Conservation (phyloP, 2,113 vertebrate genomes). For the Vidua macroura region DNA sequence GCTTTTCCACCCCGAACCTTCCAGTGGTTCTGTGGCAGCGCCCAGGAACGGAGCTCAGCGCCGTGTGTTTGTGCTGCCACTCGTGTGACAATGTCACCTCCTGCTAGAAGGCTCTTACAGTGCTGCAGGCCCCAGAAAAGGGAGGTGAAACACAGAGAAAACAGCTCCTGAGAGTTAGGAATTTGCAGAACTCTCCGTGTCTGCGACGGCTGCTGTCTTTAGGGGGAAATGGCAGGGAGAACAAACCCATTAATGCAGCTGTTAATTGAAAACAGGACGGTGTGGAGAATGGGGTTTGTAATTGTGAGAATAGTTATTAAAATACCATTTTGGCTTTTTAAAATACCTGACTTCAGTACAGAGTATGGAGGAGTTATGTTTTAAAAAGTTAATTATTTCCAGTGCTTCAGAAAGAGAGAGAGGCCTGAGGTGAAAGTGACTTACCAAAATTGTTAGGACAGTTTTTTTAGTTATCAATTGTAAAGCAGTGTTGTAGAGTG, state of each 20-base stretch:
- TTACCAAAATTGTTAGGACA: neutral
- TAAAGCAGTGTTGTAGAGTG: fast-evolving
- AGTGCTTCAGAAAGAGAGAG: neutral
- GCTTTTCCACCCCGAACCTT: neutral
- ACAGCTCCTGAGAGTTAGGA: fast-evolving
- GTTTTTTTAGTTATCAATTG: neutral
- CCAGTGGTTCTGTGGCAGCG: neutral
- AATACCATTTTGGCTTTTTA: neutral
- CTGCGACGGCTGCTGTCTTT: neutral
- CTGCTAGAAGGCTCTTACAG: fast-evolving
- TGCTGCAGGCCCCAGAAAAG: neutral
- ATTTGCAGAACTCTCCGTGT: neutral
- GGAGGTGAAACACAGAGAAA: neutral
- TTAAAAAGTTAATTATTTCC: neutral
- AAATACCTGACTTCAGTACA: neutral
- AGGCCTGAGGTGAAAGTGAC: neutral
- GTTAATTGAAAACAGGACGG: neutral
- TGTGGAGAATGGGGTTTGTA: neutral
- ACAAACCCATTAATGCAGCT: neutral
- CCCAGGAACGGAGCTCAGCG: neutral
- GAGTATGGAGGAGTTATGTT: neutral
- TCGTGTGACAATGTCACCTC: neutral
- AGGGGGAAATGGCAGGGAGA: neutral
- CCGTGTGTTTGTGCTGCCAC: neutral
- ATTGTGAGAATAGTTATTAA: neutral